phyloP scores from a whole-genome alignment of 2,113 vertebrate genomes.

The Hypomesus transpacificus region DNA sequence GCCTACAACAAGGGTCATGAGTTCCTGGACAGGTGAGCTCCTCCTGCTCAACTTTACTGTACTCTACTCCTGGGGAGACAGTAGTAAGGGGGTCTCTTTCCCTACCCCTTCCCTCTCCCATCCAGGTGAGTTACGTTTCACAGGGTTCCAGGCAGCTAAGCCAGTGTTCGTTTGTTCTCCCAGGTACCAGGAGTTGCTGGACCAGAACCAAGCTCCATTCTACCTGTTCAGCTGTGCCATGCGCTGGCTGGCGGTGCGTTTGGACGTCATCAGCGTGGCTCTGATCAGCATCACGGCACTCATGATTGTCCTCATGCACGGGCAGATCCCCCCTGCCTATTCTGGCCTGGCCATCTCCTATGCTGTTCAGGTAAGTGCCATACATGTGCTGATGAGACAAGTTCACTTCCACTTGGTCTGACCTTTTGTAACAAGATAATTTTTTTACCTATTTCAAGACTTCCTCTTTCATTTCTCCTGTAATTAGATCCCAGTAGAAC shows the following conservation, averaged over 20 bases:
- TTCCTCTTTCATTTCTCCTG: background rate
- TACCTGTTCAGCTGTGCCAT: constrained; percentile 89
- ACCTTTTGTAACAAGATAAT: too few relatives aligned
- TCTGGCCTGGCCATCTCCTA: constrained; percentile 90
- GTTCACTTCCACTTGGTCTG: background rate
- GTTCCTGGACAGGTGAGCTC: constrained; percentile 81
- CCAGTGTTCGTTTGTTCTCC: background rate
- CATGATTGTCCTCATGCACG: constrained; percentile 91
- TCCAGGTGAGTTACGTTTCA: background rate
- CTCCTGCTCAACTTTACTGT: background rate
- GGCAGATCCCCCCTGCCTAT: constrained; percentile 85
- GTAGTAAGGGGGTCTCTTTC: too few relatives aligned
- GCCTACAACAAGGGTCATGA: constrained; percentile 84
- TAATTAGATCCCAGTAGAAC: background rate
- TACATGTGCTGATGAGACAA: background rate
- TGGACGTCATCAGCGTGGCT: constrained; percentile 88
- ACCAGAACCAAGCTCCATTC: constrained; percentile 87
- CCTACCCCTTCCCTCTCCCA: background rate
- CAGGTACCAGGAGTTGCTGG: constrained; percentile 87
- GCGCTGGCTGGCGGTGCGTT: constrained; percentile 88
- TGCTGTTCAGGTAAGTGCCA: constrained; percentile 78
- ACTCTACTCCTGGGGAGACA: background rate
- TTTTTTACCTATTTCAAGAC: too few relatives aligned
- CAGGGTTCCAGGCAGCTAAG: too few relatives aligned
- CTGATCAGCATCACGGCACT: constrained; percentile 85